Conservation (phyloP, 2,888 invertebrate genomes). For the Cheilosia pagana region DNA sequence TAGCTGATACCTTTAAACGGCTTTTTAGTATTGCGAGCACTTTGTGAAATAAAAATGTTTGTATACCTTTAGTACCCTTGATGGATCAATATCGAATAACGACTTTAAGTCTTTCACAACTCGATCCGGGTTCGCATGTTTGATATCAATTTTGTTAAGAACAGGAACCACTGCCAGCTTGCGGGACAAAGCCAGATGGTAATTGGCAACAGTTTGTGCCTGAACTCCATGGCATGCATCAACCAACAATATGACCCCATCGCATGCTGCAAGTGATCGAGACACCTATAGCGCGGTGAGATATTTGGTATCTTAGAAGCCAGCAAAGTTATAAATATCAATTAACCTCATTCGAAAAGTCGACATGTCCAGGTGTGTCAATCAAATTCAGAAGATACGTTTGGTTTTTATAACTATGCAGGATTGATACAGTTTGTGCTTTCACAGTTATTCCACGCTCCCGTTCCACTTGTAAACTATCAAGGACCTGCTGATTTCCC, state of each 20-base stretch:
- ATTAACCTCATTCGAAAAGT: constrained; percentile 96
- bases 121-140: constrained; percentile 93
- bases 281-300: constrained; percentile 85
- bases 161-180: constrained; percentile 95
- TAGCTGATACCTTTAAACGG: constrained; percentile 90
- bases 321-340: neutral
- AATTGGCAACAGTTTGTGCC: constrained; percentile 99
- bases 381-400: constrained; percentile 95
- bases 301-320: neutral
- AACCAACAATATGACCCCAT: constrained; percentile 96
- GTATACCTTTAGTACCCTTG: constrained; percentile 89
- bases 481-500: constrained; percentile 89
- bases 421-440: constrained; percentile 96
- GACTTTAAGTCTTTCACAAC: constrained; percentile 91
- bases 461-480: constrained; percentile 93
- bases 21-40: neutral
- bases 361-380: constrained; percentile 99
- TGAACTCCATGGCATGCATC: constrained; percentile 98
- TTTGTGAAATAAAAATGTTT: neutral
- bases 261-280: constrained; percentile 95
- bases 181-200: constrained; percentile 93
- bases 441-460: constrained; percentile 99
- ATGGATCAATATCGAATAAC: constrained; percentile 91
- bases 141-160: constrained; percentile 98
- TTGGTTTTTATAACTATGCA: constrained; percentile 88